Evolutionary conservation across 2,113 vertebrate genomes (phyloP).

Genomic region (Elgaria multicarinata): DNA sequence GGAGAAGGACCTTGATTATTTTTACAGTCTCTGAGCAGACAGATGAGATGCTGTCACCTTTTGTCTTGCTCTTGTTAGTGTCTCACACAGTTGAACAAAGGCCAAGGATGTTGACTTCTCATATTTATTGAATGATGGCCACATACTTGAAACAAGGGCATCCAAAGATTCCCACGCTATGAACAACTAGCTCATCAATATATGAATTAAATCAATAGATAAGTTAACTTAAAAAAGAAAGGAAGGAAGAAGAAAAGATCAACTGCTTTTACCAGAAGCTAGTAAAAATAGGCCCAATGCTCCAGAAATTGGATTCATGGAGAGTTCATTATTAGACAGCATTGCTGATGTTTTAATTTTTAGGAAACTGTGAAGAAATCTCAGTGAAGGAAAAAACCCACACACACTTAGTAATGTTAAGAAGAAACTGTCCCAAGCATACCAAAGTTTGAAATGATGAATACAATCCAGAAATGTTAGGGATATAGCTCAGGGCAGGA

Average conservation of each 20-base stretch:
- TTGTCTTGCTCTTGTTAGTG: slow-evolving; percentile 7
- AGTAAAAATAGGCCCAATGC: background rate
- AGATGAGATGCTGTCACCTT: slow-evolving; percentile 19
- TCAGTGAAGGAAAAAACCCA: background rate
- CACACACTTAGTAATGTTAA: background rate
- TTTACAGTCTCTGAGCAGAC: slow-evolving; percentile 34
- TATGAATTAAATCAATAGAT: background rate
- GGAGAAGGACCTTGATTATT: background rate
- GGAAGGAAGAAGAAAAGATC: background rate
- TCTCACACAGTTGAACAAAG: slow-evolving; percentile 9
- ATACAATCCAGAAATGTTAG: background rate
- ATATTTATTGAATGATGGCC: slow-evolving; percentile 15
- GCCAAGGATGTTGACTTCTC: slow-evolving; percentile 8
- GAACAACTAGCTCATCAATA: background rate
- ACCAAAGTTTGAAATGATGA: background rate
- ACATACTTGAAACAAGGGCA: slow-evolving; percentile 49
- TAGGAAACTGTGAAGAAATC: background rate
- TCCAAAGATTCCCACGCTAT: background rate
- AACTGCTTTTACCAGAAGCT: too few species aligned
- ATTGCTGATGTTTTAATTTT: background rate
- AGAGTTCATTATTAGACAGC: background rate
- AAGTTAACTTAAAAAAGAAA: background rate
- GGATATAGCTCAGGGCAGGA: background rate
- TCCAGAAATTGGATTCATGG: background rate
- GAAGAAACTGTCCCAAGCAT: background rate